Percentiles rank a stretch among this genome's conserved stretches.
phyloP scores from a whole-genome alignment of 2,113 vertebrate genomes.

The Xiphias gladius region DNA sequence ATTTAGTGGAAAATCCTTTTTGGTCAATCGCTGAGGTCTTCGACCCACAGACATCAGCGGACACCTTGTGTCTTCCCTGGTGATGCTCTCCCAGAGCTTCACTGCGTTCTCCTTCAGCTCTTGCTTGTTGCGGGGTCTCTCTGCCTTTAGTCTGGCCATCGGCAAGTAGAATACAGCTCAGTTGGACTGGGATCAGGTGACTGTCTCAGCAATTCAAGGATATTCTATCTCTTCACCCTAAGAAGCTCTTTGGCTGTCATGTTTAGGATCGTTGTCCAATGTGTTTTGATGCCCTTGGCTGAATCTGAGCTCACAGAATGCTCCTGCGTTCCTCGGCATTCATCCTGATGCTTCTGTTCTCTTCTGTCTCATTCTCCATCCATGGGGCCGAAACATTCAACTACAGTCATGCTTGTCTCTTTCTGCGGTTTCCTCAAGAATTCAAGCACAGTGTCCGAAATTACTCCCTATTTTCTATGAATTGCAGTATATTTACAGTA shows the following conservation, averaged over 20 bases:
- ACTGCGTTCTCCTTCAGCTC: not conserved
- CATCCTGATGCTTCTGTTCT: not conserved
- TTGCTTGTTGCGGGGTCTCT: not conserved
- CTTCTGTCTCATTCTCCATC: no score
- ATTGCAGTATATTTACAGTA: no score
- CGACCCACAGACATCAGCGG: not conserved
- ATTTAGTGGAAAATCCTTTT: not conserved
- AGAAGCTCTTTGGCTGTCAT: not conserved
- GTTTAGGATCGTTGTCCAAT: not conserved
- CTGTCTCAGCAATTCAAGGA: not conserved
- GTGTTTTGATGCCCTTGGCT: not conserved
- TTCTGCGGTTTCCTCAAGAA: no score
- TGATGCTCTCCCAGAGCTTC: not conserved
- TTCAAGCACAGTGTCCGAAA: no score
- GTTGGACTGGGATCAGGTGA: not conserved
- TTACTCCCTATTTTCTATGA: no score
- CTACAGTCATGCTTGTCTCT: no score
- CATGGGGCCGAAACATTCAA: no score
- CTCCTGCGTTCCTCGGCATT: not conserved
- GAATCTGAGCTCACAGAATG: no score
- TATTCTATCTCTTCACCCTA: not conserved
- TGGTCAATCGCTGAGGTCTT: no score
- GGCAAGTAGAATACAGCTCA: not conserved
- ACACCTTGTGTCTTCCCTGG: not conserved
- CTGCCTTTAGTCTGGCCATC: not conserved